phyloP scores from a whole-genome alignment of 2,888 invertebrate genomes.

The Erebia ligea region DNA sequence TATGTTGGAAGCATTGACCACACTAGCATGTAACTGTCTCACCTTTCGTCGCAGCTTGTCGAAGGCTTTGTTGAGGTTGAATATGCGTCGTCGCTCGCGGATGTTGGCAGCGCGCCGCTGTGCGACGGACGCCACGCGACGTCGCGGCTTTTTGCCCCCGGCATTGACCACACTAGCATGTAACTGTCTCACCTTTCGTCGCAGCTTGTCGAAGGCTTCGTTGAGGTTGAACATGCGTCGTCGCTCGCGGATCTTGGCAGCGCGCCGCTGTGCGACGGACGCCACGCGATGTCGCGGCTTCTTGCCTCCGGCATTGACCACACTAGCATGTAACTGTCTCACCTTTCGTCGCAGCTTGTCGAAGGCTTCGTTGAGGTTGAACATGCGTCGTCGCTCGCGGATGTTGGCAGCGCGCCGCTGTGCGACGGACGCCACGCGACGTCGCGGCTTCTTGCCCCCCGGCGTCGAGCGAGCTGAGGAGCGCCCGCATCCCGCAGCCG shows the following conservation, averaged over 20 bases:
- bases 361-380: constrained; percentile 97
- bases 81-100: constrained; percentile 96
- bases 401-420: constrained; percentile 97
- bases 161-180: too few species aligned
- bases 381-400: constrained; percentile 96
- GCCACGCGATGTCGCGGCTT: constrained; percentile 94
- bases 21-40: too few species aligned
- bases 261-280: constrained; percentile 94
- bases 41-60: constrained; percentile 94
- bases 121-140: constrained; percentile 94
- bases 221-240: constrained; percentile 97
- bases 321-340: constrained; percentile 55
- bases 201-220: constrained; percentile 96
- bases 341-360: constrained; percentile 95
- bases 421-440: constrained; percentile 94
- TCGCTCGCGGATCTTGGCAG: constrained; percentile 94
- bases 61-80: constrained; percentile 97
- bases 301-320: constrained; percentile 84
- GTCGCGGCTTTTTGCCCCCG: constrained; percentile 89
- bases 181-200: too few species aligned
- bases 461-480: constrained; percentile 64
- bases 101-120: constrained; percentile 95
- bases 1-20: too few species aligned
- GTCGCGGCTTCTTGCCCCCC: constrained; percentile 89
- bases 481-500: constrained; percentile 70